Base-by-base conservation (phyloP, 2,797 vertebrate species). In the Melanotaenia maccullochi region DNA sequence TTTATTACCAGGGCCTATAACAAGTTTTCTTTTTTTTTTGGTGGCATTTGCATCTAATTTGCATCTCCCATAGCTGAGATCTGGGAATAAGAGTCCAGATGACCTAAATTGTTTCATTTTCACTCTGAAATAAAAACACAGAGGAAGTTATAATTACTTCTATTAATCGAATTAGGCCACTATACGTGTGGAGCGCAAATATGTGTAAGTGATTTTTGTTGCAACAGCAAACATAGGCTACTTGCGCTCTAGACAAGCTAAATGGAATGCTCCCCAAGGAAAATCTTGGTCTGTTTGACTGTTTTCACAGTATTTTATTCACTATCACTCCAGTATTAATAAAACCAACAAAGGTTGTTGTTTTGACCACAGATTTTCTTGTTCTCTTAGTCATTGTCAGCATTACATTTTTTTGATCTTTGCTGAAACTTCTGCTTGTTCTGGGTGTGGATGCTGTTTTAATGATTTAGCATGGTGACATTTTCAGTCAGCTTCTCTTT, bases 71-170 rank as follows among this genome's bases (percentile, higher is more conserved):
- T 68, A 66, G 83, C 91, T 85, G 87, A 84, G 89, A 85, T 89
- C 25, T 88, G 92, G 93, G 93, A 93, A 84, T 92, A 87, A 78
- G 87, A 89, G 91, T 80, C 92, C 87, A 87, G 82, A 86, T 94
- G 92, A 95, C 93, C 93, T 91, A 93, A 93, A 94, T 94, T 90
- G 92, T 93, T 93, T 91, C 78, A 86, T 84, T 93, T 92, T 89
- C 89, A 84, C 80, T 55, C 59, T 76, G 83, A 92, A 90, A 83
- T 80, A 68, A 73, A 88, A 87, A 78, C 44, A 83, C 78, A 69
- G 75, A 75, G 72, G 71, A 79, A 86, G 78, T 72, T 88, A 85
- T 89, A 89, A 92, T 94, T 90, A 92, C 90, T 90, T 74, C 85
- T 83, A 91, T 92, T 93, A 92, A 94, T 93, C 89, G 71, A 93